A percentile compares a stretch with the other conserved stretches of the same genome.
Conservation (phyloP, 1,140 invertebrate genomes). For the Sycophila sp. region DNA sequence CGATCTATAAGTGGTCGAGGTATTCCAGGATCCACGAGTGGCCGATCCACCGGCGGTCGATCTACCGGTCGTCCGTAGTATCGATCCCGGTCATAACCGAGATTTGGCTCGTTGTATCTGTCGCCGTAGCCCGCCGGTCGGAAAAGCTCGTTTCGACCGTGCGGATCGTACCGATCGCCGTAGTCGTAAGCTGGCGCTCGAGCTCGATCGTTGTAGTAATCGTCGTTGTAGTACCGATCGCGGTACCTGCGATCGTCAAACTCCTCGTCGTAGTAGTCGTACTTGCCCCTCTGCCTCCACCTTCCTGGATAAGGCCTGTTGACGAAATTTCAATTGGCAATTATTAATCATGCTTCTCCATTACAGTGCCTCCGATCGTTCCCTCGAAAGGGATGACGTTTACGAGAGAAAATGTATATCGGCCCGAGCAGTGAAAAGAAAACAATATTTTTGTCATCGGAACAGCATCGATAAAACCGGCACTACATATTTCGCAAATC, state of each 20-base stretch:
- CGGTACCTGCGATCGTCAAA: constrained; percentile 53
- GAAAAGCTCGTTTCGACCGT: constrained; percentile 45
- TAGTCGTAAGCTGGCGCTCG: constrained; percentile 51
- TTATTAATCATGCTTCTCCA: too few species aligned
- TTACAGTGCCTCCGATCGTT: too few species aligned
- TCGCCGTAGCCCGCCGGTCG: constrained; percentile 41
- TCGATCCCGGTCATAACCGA: constrained; percentile 31
- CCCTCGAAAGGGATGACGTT: too few species aligned
- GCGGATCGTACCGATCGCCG: constrained; percentile 53
- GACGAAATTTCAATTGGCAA: too few species aligned
- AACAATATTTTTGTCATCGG: too few species aligned
- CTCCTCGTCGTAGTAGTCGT: constrained; percentile 58
- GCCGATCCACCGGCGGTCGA: constrained; percentile 45
- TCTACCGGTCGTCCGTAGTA: constrained; percentile 44
- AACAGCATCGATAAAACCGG: too few species aligned
- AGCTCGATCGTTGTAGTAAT: constrained; percentile 47
- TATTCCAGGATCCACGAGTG: constrained; percentile 50
- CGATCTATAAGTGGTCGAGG: constrained; percentile 50
- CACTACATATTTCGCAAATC: too few species aligned
- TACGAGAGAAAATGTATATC: too few species aligned
- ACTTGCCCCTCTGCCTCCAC: constrained; percentile 51
- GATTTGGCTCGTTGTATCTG: constrained; percentile 30
- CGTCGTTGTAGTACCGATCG: constrained; percentile 53
- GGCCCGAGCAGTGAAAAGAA: too few species aligned
- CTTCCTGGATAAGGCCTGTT: constrained; percentile 40